phyloP scores from a whole-genome alignment of 2,888 invertebrate species.

The Rhagonycha lutea region DNA sequence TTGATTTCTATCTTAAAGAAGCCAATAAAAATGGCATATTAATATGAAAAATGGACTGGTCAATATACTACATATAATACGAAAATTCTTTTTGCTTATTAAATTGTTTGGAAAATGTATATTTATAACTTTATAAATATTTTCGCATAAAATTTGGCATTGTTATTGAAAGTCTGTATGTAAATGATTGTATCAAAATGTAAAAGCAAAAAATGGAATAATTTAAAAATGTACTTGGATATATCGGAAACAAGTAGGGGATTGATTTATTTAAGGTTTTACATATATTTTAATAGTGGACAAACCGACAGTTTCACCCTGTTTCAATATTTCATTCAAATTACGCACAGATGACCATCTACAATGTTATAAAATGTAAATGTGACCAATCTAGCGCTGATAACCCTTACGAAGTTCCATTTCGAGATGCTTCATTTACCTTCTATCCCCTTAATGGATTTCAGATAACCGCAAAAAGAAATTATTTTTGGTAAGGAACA shows the following conservation, averaged over 20 bases:
- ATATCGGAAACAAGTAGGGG: constrained; percentile 10
- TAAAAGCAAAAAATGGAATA: neutral
- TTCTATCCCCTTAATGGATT: constrained; percentile 47
- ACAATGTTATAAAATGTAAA: constrained; percentile 53
- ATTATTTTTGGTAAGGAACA: constrained; percentile 42
- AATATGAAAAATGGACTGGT: neutral
- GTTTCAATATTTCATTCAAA: constrained; percentile 43
- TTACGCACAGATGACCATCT: constrained; percentile 51
- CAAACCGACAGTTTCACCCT: constrained; percentile 16
- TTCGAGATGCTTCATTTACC: constrained; percentile 53
- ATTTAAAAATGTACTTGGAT: neutral
- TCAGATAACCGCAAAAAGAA: constrained; percentile 42
- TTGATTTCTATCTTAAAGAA: neutral
- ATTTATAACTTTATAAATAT: neutral
- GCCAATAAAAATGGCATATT: neutral
- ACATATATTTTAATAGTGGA: constrained; percentile 9
- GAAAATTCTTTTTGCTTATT: neutral
- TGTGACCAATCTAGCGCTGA: constrained; percentile 45
- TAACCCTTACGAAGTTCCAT: constrained; percentile 49
- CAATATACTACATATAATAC: neutral
- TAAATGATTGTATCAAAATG: neutral
- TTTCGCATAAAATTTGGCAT: neutral
- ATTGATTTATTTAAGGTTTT: constrained; percentile 21
- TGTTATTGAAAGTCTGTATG: neutral
- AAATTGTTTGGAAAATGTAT: neutral